A percentile compares a stretch with the other conserved stretches of the same genome.
phyloP scores from a whole-genome alignment of 2,113 vertebrate species.

The Anoplopoma fimbria region DNA sequence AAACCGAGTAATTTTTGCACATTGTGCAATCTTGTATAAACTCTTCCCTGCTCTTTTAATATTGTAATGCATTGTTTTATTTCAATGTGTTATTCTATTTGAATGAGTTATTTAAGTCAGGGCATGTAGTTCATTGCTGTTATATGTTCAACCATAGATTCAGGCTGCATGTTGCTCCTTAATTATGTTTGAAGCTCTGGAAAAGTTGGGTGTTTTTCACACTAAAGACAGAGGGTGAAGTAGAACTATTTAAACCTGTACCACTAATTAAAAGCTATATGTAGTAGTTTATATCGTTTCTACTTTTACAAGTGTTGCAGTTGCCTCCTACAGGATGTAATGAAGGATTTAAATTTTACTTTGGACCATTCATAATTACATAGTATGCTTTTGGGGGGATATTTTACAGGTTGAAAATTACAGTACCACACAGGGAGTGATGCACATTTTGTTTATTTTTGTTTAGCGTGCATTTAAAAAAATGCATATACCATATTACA shows the following conservation, averaged over 20 bases:
- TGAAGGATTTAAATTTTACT: slow-evolving; percentile 43
- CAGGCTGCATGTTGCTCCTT: slow-evolving; percentile 18
- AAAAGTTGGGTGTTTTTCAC: slow-evolving; percentile 32
- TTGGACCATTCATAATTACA: slow-evolving; percentile 16
- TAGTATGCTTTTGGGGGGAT: slow-evolving; percentile 9
- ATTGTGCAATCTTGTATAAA: background rate
- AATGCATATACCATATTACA: background rate
- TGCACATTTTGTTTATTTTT: background rate
- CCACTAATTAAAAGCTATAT: slow-evolving; percentile 42
- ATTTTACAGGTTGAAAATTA: slow-evolving; percentile 1
- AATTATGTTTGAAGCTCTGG: slow-evolving; percentile 38
- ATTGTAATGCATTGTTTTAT: background rate
- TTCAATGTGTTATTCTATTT: background rate
- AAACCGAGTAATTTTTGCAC: background rate
- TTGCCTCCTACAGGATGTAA: slow-evolving; percentile 28
- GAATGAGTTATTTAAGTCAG: background rate
- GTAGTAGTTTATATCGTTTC: background rate
- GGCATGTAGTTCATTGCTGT: background rate
- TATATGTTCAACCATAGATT: background rate
- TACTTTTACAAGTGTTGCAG: slow-evolving; percentile 34
- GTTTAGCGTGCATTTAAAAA: background rate
- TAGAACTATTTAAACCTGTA: slow-evolving; percentile 29
- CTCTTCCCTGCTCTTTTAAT: background rate
- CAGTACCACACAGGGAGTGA: slow-evolving; percentile 2
- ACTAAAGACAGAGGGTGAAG: slow-evolving; percentile 27